A percentile compares a stretch with the other conserved stretches of the same genome.
Evolutionary conservation across 2,888 invertebrate genomes (phyloP).

Genomic region (Campoplex capitator): DNA sequence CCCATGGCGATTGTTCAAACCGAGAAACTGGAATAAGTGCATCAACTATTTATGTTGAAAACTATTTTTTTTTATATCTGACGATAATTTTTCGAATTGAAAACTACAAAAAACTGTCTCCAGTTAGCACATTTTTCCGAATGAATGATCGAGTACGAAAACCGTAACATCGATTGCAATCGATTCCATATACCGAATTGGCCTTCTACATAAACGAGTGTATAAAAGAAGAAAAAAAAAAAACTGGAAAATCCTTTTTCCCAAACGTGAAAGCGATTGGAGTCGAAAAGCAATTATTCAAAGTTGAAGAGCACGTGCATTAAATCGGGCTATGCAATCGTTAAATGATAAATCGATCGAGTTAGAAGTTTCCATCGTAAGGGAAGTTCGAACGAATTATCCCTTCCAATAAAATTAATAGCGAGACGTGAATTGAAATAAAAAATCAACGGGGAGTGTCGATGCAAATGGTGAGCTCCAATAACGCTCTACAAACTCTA

Average conservation of each 20-base stretch:
- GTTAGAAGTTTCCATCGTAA: not conserved
- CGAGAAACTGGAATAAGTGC: not conserved
- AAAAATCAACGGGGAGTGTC: conserved; percentile 20
- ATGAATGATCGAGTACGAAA: not conserved
- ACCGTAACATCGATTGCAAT: not conserved
- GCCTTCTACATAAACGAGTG: too few species aligned
- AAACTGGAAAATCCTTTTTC: not conserved
- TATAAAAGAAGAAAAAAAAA: not conserved
- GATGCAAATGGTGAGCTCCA: conserved; percentile 28
- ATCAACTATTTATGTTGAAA: not conserved
- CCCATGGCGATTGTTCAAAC: not conserved
- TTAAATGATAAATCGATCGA: conserved; percentile 1
- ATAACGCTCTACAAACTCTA: conserved; percentile 1
- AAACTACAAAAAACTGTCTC: not conserved
- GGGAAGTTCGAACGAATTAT: conserved; percentile 5
- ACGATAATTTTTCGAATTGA: not conserved
- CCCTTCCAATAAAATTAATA: not conserved
- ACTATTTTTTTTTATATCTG: not conserved
- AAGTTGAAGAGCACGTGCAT: not conserved
- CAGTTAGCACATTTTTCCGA: not conserved
- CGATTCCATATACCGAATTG: not conserved
- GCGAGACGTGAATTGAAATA: not conserved
- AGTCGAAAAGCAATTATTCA: not conserved
- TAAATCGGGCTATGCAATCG: not conserved
- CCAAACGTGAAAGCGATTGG: not conserved